Evolutionary conservation across 1,140 invertebrate species (phyloP), one percentile per base, ranked within the genome.

Genomic region (Leptonema lineaticorne): DNA sequence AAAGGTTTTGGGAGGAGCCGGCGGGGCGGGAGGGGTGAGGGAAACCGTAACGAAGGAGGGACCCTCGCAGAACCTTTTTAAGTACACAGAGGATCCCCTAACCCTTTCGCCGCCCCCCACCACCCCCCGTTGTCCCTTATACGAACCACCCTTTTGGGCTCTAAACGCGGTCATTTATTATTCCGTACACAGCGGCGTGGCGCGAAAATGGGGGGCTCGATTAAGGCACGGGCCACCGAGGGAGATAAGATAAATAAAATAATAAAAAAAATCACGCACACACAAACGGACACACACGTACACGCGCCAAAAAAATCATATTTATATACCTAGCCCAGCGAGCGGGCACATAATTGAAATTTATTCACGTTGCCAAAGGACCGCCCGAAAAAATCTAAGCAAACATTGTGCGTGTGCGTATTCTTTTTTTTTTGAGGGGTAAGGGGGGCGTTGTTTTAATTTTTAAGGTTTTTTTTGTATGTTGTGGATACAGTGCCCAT

Each of bases 171-270:
- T 71, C 69, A 71, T 71, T 71, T 71, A 71, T 71, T 71, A 71
- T 71, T 71, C 69, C 56, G 66, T 28, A 48, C 64, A 60, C 69
- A 66, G 59, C 60, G 45, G 22, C 62, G 9, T 24, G 27, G 57
- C 46, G 46, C 56, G 62, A 56, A 65, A 50, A 59, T 46, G 59
- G 59, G 59, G 59, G 50, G 45, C 41, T 64, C 69, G 63, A 70
- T 70, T 70, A 70, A 67, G 69, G 63, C 56, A 46, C 56, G 29
- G 37, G 28, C 69, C 69, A 60, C 63, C 41, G 27, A 58, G 28
- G 16, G 37, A 71, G 69, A 71, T 71, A 71, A 71, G 69, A 71
- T 71, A 71, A 68, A 71, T 71, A 65, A 68, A 71, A 70, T 63
- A 48, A 68, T 28, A 45, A 71, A 63, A 48, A 48, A 20, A 9